Percentiles rank a stretch among this genome's conserved stretches.
phyloP scores from a whole-genome alignment of 2,797 vertebrate genomes.

The Anabas testudineus region DNA sequence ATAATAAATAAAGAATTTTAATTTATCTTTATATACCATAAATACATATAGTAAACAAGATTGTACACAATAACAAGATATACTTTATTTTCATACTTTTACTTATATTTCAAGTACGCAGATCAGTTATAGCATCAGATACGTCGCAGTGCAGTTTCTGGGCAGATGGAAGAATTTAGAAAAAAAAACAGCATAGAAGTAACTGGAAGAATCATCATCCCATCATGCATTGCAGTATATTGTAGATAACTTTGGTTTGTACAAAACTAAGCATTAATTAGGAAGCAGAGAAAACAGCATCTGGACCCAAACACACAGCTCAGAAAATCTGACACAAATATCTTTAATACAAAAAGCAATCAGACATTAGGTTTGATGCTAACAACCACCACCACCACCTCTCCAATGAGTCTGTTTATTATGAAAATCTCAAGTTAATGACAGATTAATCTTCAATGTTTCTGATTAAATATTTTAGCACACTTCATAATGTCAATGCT shows the following conservation, averaged over 20 bases:
- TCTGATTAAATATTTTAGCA: too few relatives aligned
- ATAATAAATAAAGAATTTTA: conserved; percentile 69
- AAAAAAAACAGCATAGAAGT: conserved; percentile 71
- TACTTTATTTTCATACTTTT: conserved; percentile 61
- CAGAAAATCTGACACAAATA: too few relatives aligned
- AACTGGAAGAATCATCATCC: conserved; percentile 74
- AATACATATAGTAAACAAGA: conserved; percentile 65
- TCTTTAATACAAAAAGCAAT: too few relatives aligned
- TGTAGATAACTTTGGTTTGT: conserved; percentile 80
- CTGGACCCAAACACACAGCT: background rate
- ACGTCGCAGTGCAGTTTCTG: conserved; percentile 61
- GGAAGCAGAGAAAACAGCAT: conserved; percentile 63
- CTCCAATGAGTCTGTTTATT: too few relatives aligned
- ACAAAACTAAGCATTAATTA: conserved; percentile 64
- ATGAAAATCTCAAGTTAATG: too few relatives aligned
- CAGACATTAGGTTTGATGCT: too few relatives aligned
- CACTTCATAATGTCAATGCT: too few relatives aligned
- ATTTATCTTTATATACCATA: conserved; percentile 55
- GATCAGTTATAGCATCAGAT: conserved; percentile 68
- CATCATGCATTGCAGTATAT: conserved; percentile 82
- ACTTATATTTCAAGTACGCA: conserved; percentile 67
- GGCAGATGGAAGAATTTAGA: conserved; percentile 74
- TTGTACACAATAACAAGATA: conserved; percentile 53
- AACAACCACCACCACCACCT: background rate
- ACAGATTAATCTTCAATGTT: too few relatives aligned